Conservation (phyloP, 2,888 invertebrate genomes). For the Eurytoma adleriae region DNA sequence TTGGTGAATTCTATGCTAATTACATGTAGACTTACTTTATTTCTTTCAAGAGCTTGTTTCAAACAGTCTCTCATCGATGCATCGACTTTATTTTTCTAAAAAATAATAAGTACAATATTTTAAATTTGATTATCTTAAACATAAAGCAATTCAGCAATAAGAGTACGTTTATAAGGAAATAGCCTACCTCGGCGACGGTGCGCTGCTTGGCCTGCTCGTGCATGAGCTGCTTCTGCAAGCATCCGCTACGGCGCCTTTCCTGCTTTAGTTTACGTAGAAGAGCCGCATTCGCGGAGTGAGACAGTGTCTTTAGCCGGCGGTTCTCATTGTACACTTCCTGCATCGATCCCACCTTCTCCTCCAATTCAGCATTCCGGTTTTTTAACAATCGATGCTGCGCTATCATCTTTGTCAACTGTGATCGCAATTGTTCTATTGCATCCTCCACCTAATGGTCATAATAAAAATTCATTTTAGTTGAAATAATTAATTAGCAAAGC, state of each 20-base stretch:
- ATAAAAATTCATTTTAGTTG: too few relatives aligned
- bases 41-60: slow-evolving; percentile 64
- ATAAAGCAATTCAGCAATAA: neutral
- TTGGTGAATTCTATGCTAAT: neutral
- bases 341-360: slow-evolving; percentile 63
- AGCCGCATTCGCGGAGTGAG: slow-evolving; percentile 63
- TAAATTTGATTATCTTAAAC: neutral
- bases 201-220: slow-evolving; percentile 57
- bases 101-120: slow-evolving; percentile 41
- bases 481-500: neutral
- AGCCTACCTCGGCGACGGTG: slow-evolving; percentile 60
- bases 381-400: slow-evolving; percentile 66
- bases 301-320: slow-evolving; percentile 63
- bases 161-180: neutral
- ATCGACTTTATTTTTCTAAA: slow-evolving; percentile 63
- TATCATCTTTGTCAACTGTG: slow-evolving; percentile 68
- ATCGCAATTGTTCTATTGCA: slow-evolving; percentile 64
- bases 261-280: slow-evolving; percentile 64
- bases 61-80: slow-evolving; percentile 62
- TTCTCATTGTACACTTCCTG: slow-evolving; percentile 64
- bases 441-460: slow-evolving; percentile 63
- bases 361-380: slow-evolving; percentile 63
- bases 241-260: slow-evolving; percentile 62
- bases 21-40: slow-evolving; percentile 61
- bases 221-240: slow-evolving; percentile 62